Base-by-base conservation (phyloP, 2,113 vertebrate genomes). In the Mustelus asterias region DNA sequence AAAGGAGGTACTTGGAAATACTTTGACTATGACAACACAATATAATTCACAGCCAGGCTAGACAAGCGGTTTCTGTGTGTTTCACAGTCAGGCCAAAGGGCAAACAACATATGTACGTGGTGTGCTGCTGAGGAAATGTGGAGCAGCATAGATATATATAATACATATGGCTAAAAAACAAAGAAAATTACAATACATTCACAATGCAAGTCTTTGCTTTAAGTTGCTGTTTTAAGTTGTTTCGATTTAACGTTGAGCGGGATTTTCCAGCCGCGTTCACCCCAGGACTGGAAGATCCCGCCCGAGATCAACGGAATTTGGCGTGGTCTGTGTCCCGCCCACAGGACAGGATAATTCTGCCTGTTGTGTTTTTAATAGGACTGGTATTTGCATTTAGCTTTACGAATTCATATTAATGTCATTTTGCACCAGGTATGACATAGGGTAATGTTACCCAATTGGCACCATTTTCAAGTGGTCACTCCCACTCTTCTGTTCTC, bases 1-100 rank as follows among this genome's bases (percentile, higher is more conserved):
- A 94, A 96, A 97, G 97, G 96, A 97, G 96, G 96, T 97, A 97
- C 97, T 98, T 97, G 97, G 97, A 94, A 94, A 97, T 98, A 97
- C 96, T 97, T 98, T 96, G 96, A 97, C 96, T 97, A 96, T 97
- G 97, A 96, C 97, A 98, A 96, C 85, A 96, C 96, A 96, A 96
- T 97, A 97, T 97, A 98, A 97, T 97, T 96, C 96, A 78, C 96
- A 97, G 96, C 97, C 97, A 98, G 97, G 97, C 97, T 96, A 97
- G 97, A 97, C 96, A 97, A 96, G 97, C 88, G 96, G 96, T 93
- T 96, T 97, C 96, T 96, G 96, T 96, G 97, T 97, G 97, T 70
- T 96, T 95, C 95, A 96, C 92, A 97, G 95, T 26, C 69, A 96
- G 96, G 96, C 58, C 1, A 96, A 94, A 96, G 96, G 76, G 63